Evolutionary conservation across 2,888 invertebrate species (phyloP).

Genomic region (Falcaria lacertinaria): DNA sequence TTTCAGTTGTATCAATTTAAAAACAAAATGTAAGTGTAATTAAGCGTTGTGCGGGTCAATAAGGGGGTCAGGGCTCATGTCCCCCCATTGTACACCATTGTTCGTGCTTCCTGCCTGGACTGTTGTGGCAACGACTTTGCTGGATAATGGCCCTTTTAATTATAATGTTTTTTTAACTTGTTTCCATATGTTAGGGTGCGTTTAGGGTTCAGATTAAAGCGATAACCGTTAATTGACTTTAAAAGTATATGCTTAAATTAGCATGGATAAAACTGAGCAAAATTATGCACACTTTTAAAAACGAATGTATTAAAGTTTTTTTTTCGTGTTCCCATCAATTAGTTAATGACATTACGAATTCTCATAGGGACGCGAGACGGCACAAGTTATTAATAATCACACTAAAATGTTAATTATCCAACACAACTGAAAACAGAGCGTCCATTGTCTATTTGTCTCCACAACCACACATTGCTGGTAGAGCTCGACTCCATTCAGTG

Average conservation of each 20-base stretch:
- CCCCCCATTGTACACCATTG: slow-evolving; percentile 36
- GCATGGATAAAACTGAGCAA: too few relatives aligned
- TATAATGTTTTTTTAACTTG: neutral
- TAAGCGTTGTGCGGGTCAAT: slow-evolving; percentile 26
- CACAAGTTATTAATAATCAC: too few relatives aligned
- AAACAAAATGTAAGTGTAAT: slow-evolving; percentile 25
- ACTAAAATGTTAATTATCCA: neutral
- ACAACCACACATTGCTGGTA: neutral
- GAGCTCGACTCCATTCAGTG: neutral
- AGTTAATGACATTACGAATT: too few relatives aligned
- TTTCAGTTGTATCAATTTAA: slow-evolving; percentile 4
- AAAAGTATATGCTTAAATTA: too few relatives aligned
- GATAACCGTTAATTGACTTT: too few relatives aligned
- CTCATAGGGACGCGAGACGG: too few relatives aligned
- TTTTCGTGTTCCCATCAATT: too few relatives aligned
- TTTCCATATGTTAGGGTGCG: too few relatives aligned
- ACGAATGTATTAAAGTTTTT: too few relatives aligned
- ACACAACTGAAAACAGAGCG: neutral
- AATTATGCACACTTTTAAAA: too few relatives aligned
- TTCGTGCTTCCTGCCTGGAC: slow-evolving; percentile 32
- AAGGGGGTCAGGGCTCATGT: slow-evolving; percentile 37
- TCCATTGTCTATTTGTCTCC: neutral
- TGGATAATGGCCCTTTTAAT: neutral
- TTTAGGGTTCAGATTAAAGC: too few relatives aligned
- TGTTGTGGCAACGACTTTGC: neutral